These are phyloP conservation scores for Prosapia bicincta DNA, from an alignment of 2,888 invertebrate species.

Conservation along the genomic window DNA sequence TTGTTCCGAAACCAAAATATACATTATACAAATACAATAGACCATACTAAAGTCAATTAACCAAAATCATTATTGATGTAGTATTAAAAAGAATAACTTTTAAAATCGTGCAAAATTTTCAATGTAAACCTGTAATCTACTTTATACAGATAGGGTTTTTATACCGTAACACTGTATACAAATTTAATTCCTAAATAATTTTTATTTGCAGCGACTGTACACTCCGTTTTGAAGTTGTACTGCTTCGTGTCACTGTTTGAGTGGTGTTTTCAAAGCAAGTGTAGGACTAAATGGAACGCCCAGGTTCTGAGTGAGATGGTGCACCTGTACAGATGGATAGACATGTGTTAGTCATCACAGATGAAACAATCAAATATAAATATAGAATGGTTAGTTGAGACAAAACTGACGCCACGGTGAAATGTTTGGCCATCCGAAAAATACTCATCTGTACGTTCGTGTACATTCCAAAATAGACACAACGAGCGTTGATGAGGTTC, in stretches of 20 bases:
- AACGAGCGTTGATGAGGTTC: background rate
- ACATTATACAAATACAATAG: too few species aligned
- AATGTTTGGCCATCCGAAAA: background rate
- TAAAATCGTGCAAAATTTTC: too few species aligned
- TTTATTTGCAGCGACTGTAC: background rate
- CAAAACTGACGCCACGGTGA: background rate
- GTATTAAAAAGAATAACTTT: too few species aligned
- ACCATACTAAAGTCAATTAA: too few species aligned
- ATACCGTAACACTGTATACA: too few species aligned
- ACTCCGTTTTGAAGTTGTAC: background rate
- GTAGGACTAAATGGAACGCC: background rate
- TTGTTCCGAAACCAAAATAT: too few species aligned
- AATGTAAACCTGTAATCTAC: too few species aligned
- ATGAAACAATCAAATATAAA: background rate
- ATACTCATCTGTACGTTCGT: background rate
- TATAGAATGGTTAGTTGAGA: background rate
- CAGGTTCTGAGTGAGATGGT: background rate
- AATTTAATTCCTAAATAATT: too few species aligned
- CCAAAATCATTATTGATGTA: too few species aligned
- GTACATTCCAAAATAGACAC: background rate
- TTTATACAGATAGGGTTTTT: too few species aligned
- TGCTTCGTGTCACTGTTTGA: conserved; percentile 2
- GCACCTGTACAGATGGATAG: background rate
- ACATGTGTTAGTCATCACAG: background rate
- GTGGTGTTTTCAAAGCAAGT: background rate